Percentiles rank a stretch among this genome's conserved stretches.
Conservation (phyloP, 2,113 vertebrate genomes). For the Sapajus apella region DNA sequence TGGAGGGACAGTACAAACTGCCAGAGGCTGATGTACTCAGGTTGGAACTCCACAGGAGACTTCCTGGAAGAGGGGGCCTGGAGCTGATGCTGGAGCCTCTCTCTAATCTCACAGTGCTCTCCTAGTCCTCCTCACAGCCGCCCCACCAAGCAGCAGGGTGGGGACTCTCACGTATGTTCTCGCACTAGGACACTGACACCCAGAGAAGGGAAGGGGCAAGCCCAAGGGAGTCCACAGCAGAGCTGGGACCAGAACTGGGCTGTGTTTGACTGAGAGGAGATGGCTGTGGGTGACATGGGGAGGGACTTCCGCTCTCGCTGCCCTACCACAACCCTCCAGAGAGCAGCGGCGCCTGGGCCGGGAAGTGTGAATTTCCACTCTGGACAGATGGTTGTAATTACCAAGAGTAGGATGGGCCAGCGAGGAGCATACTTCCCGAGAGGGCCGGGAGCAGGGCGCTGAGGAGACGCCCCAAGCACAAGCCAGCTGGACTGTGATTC, state of each 20-base stretch:
- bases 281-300: not conserved
- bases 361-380: slow-evolving; percentile 44
- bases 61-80: not conserved
- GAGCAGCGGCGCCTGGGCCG: not conserved
- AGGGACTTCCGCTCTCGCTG: not conserved
- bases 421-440: not conserved
- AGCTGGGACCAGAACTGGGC: not conserved
- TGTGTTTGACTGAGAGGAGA: not conserved
- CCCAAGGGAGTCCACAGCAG: not conserved
- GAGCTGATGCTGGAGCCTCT: not conserved
- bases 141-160: no score
- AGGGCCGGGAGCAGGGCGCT: not conserved
- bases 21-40: not conserved
- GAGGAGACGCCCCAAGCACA: not conserved
- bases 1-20: not conserved
- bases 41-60: not conserved
- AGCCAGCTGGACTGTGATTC: not conserved
- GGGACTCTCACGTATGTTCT: not conserved
- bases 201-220: not conserved
- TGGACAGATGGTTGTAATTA: slow-evolving; percentile 72
- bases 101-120: not conserved
- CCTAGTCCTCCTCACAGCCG: not conserved
- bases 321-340: not conserved
- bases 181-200: not conserved
- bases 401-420: not conserved